Evolutionary conservation across 2,797 vertebrate genomes (phyloP).

Genomic region (Enteromius fasciolatus): DNA sequence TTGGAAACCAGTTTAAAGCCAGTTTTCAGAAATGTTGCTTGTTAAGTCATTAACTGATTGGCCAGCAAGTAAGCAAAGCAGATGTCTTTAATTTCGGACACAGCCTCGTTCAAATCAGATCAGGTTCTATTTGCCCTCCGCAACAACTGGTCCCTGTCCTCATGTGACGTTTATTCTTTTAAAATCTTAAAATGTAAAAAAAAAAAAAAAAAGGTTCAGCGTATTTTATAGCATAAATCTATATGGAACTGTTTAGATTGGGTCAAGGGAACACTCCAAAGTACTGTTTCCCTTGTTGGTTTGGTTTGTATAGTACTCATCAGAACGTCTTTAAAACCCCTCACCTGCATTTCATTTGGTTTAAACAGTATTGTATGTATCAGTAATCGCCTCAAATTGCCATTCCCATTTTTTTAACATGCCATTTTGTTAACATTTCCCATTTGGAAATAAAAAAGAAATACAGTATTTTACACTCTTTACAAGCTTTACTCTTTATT

Average conservation of each 20-base stretch:
- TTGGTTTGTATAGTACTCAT: slow-evolving; percentile 36
- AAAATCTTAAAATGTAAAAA: too few relatives aligned
- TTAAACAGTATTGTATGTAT: slow-evolving; percentile 61
- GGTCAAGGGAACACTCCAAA: slow-evolving; percentile 33
- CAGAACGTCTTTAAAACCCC: slow-evolving; percentile 29
- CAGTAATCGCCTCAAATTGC: slow-evolving; percentile 61
- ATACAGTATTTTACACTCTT: slow-evolving; percentile 89
- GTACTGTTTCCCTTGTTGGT: not conserved
- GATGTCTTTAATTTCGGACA: slow-evolving; percentile 61
- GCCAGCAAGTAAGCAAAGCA: slow-evolving; percentile 69
- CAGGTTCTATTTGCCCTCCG: not conserved
- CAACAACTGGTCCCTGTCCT: not conserved
- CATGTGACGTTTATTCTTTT: slow-evolving; percentile 8
- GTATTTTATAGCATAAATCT: slow-evolving; percentile 55
- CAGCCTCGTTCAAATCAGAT: slow-evolving; percentile 14
- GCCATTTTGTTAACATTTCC: slow-evolving; percentile 87
- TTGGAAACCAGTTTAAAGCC: not conserved
- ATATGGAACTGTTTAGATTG: slow-evolving; percentile 43
- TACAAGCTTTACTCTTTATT: not conserved
- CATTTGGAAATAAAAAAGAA: slow-evolving; percentile 76
- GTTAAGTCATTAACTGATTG: slow-evolving; percentile 51
- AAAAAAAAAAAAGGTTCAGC: not conserved
- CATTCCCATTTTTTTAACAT: slow-evolving; percentile 71
- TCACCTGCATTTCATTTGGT: slow-evolving; percentile 34
- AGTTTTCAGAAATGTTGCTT: not conserved